phyloP scores from a whole-genome alignment of 2,888 invertebrate species.

The Zonitis immaculata region DNA sequence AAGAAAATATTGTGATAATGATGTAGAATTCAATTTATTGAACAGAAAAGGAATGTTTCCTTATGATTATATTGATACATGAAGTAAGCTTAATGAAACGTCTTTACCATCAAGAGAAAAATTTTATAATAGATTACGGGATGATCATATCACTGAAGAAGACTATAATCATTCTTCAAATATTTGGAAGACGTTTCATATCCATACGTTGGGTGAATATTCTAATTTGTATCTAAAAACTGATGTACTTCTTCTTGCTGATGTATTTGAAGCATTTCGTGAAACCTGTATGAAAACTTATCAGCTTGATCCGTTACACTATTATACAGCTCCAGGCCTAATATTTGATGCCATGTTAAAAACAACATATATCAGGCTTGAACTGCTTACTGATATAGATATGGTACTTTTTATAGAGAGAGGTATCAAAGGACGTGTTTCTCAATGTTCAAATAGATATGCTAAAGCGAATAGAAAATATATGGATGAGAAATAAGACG shows the following conservation, averaged over 20 bases:
- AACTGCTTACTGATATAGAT: constrained; percentile 32
- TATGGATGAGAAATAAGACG: constrained; percentile 25
- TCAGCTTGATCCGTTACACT: constrained; percentile 32
- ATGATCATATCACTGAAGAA: constrained; percentile 18
- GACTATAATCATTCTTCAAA: constrained; percentile 28
- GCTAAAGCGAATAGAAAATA: constrained; percentile 34
- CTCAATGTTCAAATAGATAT: constrained; percentile 30
- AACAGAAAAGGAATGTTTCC: constrained; percentile 35
- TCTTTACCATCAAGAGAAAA: constrained; percentile 12
- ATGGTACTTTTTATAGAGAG: constrained; percentile 29
- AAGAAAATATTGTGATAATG: background rate
- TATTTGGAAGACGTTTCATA: constrained; percentile 29
- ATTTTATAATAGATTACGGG: constrained; percentile 6
- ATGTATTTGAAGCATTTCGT: constrained; percentile 36
- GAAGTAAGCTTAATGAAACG: constrained; percentile 21
- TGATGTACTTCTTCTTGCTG: constrained; percentile 32
- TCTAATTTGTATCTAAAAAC: constrained; percentile 30
- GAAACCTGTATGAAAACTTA: constrained; percentile 24
- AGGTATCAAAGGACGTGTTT: constrained; percentile 33
- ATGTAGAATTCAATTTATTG: background rate
- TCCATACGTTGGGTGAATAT: constrained; percentile 28
- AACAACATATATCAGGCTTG: constrained; percentile 27
- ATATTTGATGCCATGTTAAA: constrained; percentile 37
- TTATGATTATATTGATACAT: constrained; percentile 32
- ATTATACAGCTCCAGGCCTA: constrained; percentile 33